Conservation (phyloP, 2,888 invertebrate genomes). For the Epistrophe eligans region DNA sequence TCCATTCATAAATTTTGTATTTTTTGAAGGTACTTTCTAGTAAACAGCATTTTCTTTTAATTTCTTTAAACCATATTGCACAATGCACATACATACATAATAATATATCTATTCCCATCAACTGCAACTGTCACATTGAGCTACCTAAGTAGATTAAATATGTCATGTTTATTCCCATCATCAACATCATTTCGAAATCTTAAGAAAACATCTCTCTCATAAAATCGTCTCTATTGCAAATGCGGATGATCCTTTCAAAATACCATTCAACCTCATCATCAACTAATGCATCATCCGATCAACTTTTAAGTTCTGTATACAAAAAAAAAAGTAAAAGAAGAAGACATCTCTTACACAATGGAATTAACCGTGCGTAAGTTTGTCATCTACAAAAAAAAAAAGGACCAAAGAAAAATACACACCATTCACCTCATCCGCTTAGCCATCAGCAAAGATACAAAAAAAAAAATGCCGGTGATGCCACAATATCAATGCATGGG, state of each 20-base stretch:
- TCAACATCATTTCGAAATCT: conserved; percentile 23
- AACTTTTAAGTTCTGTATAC: conserved; percentile 53
- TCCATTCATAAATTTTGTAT: not conserved
- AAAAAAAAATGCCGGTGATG: conserved; percentile 41
- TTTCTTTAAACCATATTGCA: conserved; percentile 14
- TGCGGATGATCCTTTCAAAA: conserved; percentile 71
- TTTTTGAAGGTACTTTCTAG: not conserved
- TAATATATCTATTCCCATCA: conserved; percentile 1
- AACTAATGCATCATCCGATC: conserved; percentile 72
- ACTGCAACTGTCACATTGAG: conserved; percentile 44
- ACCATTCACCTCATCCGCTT: conserved; percentile 74
- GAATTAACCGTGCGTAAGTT: conserved; percentile 82
- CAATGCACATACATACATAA: not conserved
- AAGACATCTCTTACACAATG: conserved; percentile 77
- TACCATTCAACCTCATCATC: conserved; percentile 69
- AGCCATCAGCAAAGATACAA: conserved; percentile 32
- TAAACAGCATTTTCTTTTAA: not conserved
- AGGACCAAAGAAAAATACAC: conserved; percentile 38
- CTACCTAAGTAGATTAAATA: conserved; percentile 69
- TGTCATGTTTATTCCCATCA: conserved; percentile 75
- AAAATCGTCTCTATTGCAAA: conserved; percentile 58
- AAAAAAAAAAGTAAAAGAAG: not conserved
- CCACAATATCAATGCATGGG: conserved; percentile 48
- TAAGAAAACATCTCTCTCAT: conserved; percentile 51
- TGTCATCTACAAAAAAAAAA: conserved; percentile 78